These are phyloP conservation scores for Chelonus insularis DNA, from an alignment of 1,140 invertebrate species.

Conservation along the genomic window DNA sequence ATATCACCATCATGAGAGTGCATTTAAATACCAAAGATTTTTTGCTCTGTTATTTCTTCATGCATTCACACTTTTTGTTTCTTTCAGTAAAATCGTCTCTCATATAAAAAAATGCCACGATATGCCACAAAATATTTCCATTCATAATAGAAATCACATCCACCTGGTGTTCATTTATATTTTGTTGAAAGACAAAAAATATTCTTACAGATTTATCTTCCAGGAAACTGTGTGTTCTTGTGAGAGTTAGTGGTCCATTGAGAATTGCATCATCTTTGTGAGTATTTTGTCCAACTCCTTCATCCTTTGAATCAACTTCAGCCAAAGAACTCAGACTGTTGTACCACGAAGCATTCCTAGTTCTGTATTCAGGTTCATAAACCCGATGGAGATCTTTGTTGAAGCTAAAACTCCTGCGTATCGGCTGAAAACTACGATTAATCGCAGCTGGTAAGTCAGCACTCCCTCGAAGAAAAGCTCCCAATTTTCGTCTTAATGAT, in stretches of 20 bases:
- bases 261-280: constrained; percentile 6
- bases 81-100: too few relatives aligned
- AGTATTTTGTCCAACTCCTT: constrained; percentile 25
- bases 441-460: constrained; percentile 50
- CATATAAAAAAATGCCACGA: too few relatives aligned
- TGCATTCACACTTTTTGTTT: too few relatives aligned
- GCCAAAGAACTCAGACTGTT: constrained; percentile 49
- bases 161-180: too few relatives aligned
- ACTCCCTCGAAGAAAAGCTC: constrained; percentile 42
- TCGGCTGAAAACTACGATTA: constrained; percentile 47
- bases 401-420: constrained; percentile 50
- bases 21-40: too few relatives aligned
- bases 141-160: too few relatives aligned
- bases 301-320: constrained; percentile 32
- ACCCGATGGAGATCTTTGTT: constrained; percentile 44
- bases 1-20: too few relatives aligned
- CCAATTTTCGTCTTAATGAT: constrained; percentile 46
- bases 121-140: too few relatives aligned
- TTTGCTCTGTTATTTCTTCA: too few relatives aligned
- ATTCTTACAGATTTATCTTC: constrained; percentile 42
- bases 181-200: neutral
- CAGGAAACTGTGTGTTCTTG: constrained; percentile 39
- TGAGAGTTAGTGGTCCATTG: constrained; percentile 14
- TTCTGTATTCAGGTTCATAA: constrained; percentile 38
- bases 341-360: constrained; percentile 43